Conservation (phyloP, 2,113 vertebrate species). For the Tychaedon coryphoeus region DNA sequence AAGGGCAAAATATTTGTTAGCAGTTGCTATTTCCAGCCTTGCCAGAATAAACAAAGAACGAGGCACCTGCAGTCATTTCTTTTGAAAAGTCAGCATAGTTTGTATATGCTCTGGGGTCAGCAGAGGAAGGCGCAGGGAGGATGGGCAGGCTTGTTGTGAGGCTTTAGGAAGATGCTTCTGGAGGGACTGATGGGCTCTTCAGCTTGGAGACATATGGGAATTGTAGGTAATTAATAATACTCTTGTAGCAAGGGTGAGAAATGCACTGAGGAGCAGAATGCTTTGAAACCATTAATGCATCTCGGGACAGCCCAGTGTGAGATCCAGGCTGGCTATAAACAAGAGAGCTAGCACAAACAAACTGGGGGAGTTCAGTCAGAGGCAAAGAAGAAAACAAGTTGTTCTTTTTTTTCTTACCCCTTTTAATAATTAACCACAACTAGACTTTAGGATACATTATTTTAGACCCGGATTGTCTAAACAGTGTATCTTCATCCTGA, state of each 20-base stretch:
- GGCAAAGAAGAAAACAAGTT: background rate
- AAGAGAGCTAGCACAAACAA: conserved; percentile 6
- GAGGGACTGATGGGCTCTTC: background rate
- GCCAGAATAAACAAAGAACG: conserved; percentile 52
- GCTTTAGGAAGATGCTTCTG: background rate
- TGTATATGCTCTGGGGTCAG: background rate
- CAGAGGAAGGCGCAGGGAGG: background rate
- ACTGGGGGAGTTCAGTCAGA: conserved; percentile 9
- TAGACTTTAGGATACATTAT: background rate
- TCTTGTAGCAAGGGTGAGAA: background rate
- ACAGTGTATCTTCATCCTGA: background rate
- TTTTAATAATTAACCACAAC: background rate
- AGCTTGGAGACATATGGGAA: background rate
- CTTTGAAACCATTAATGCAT: conserved; percentile 41
- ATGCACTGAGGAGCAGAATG: background rate
- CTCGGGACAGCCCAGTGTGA: conserved; percentile 1
- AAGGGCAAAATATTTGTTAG: conserved; percentile 63
- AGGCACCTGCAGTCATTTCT: conserved; percentile 56
- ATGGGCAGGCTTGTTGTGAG: background rate
- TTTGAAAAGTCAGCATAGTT: conserved; percentile 50
- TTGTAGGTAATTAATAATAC: background rate
- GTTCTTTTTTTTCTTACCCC: background rate
- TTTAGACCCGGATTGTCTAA: background rate
- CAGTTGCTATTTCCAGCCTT: conserved; percentile 59
- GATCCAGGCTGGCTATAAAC: background rate